phyloP scores from a whole-genome alignment of 2,888 invertebrate species.

The Drosophila limbata region DNA sequence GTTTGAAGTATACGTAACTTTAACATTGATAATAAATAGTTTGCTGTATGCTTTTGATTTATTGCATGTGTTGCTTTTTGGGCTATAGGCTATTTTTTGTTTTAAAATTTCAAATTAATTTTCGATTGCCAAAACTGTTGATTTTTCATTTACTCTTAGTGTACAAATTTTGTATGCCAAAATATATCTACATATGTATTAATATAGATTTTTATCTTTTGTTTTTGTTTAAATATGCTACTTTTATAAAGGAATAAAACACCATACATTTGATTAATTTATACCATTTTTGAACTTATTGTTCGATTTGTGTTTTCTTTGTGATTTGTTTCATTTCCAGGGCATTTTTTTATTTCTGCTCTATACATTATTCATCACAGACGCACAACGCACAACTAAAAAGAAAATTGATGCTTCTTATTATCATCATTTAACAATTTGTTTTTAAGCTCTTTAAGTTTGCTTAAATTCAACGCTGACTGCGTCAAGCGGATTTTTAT shows the following conservation, averaged over 20 bases:
- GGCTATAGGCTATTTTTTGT: constrained; percentile 45
- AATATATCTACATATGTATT: constrained; percentile 71
- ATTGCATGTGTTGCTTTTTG: constrained; percentile 45
- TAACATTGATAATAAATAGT: constrained; percentile 80
- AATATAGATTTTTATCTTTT: constrained; percentile 63
- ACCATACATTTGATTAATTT: constrained; percentile 74
- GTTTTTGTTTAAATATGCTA: constrained; percentile 53
- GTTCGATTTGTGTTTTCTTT: constrained; percentile 60
- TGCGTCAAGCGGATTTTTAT: constrained; percentile 24
- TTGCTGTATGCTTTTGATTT: constrained; percentile 64
- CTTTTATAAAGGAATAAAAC: constrained; percentile 77
- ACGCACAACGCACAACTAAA: constrained; percentile 75
- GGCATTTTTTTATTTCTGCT: constrained; percentile 35
- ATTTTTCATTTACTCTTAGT: constrained; percentile 41
- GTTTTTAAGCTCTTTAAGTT: constrained; percentile 70
- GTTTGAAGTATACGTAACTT: constrained; percentile 70
- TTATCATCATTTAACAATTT: constrained; percentile 79
- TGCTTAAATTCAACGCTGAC: constrained; percentile 40
- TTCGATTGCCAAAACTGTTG: constrained; percentile 48
- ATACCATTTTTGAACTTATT: constrained; percentile 58
- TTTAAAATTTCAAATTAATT: constrained; percentile 22
- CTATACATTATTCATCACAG: constrained; percentile 76
- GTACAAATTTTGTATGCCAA: constrained; percentile 81
- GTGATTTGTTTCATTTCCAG: constrained; percentile 22
- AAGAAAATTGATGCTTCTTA: constrained; percentile 68